Conservation (phyloP, 2,797 vertebrate genomes). For the Knipowitschia caucasica region DNA sequence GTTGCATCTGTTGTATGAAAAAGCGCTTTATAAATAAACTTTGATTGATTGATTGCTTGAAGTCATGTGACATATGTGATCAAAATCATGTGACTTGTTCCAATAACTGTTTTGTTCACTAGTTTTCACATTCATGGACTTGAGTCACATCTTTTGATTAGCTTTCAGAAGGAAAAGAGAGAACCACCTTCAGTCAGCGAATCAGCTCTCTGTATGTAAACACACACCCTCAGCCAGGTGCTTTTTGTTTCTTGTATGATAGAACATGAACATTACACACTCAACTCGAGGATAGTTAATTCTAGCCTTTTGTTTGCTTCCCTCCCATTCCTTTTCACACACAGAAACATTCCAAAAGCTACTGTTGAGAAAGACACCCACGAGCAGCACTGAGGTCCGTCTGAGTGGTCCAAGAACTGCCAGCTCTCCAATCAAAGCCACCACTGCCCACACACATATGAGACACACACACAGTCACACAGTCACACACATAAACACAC, state of each 20-base stretch:
- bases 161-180: not conserved
- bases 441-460: constrained; percentile 49
- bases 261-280: not conserved
- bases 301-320: not conserved
- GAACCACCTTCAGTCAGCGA: not conserved
- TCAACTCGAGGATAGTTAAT: constrained; percentile 7
- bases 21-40: no score
- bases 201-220: no score
- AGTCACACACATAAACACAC: constrained; percentile 30
- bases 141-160: not conserved
- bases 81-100: no score
- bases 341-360: constrained; percentile 8
- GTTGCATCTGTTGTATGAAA: no score
- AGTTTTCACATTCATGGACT: no score
- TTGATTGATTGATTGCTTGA: no score
- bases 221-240: not conserved
- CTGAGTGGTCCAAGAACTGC: constrained; percentile 15
- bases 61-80: no score
- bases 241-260: not conserved
- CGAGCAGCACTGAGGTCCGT: not conserved
- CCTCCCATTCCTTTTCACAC: constrained; percentile 4
- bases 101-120: no score
- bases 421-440: constrained; percentile 55
- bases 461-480: constrained; percentile 48
- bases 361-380: constrained; percentile 12